These are phyloP conservation scores for Ascidia mentula DNA, from an alignment of 23 tunicate genomes.

Conservation along the genomic window DNA sequence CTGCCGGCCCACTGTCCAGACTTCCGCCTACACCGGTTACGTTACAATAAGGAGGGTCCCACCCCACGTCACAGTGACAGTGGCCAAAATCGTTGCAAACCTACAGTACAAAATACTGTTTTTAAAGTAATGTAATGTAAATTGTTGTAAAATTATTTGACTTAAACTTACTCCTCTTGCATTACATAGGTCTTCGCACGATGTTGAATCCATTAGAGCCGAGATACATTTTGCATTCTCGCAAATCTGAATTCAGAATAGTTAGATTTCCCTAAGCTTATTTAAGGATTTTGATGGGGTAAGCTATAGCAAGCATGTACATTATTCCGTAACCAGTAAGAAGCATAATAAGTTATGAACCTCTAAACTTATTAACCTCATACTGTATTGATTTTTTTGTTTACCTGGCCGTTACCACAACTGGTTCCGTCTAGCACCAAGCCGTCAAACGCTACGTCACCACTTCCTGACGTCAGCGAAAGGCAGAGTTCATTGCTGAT, in stretches of 20 bases:
- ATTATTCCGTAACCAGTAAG: too few relatives aligned
- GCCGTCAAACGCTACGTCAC: slow-evolving; percentile 31
- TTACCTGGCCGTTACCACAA: slow-evolving; percentile 38
- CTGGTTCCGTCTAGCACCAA: slow-evolving; percentile 41
- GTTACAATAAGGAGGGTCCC: slow-evolving; percentile 43
- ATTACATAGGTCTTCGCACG: background rate
- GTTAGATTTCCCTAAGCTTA: too few relatives aligned
- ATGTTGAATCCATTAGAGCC: background rate
- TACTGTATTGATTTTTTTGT: too few relatives aligned
- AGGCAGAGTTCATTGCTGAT: background rate
- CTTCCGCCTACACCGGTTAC: slow-evolving; percentile 38
- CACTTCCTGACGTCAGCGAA: background rate
- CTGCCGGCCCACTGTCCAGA: slow-evolving; percentile 34
- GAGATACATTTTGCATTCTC: background rate
- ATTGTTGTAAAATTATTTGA: too few relatives aligned
- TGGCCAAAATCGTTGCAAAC: slow-evolving; percentile 50
- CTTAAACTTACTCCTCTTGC: background rate
- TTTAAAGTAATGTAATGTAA: background rate
- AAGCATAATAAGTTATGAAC: too few relatives aligned
- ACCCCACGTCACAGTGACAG: slow-evolving; percentile 60
- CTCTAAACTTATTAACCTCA: too few relatives aligned
- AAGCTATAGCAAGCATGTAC: too few relatives aligned
- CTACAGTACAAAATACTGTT: background rate
- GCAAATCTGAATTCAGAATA: too few relatives aligned
- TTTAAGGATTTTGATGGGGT: too few relatives aligned